Base-by-base conservation (phyloP, 2,888 invertebrate species). In the Netelia melanura region DNA sequence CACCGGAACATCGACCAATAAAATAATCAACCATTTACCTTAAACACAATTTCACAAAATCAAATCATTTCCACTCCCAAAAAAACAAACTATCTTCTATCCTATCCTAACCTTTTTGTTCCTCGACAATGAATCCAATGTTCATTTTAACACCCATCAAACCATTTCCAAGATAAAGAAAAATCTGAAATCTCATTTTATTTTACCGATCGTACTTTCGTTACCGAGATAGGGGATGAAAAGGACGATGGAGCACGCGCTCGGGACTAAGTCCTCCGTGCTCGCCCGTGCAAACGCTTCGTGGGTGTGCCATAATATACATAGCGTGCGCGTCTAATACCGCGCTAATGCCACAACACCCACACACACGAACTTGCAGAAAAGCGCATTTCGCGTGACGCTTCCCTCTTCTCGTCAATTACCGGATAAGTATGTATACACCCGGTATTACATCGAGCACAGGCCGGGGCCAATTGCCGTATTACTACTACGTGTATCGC, bases 361-460 rank as follows among this genome's bases (percentile, higher is more conserved):
- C 65, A 72, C 71, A 71, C 54, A 61, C 54, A 48, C 67, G 65
- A 71, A 70, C 52, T 38, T 52, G 67, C 54, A 81, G 77, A 83
- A 81, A 85, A 75, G 83, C 67, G 83, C 75, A 84, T 75, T 80
- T 92, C 88, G 91, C 92, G 92, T 91, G 92, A 91, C 90, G 90
- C 88, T 88, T 89, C 87, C 84, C 83, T 85, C 86, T 85, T 90
- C 91, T 91, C 90, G 91, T 92, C 92, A 92, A 93, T 93, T 93
- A 92, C 89, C 38, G 88, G 88, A 90, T 92, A 92, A 92, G 89
- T 91, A 91, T 91, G 48, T 64, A 72, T 58, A 56, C 52, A 52
- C 52, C 48, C 52, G 52, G 14, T n/a, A 17, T 23, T 71, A 54
- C 14, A 71, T 8, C 17, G 25, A 25, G 58, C 25, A 25, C 25